Evolutionary conservation across 2,113 vertebrate species (phyloP).

Genomic region (Rhynchomys soricoides): DNA sequence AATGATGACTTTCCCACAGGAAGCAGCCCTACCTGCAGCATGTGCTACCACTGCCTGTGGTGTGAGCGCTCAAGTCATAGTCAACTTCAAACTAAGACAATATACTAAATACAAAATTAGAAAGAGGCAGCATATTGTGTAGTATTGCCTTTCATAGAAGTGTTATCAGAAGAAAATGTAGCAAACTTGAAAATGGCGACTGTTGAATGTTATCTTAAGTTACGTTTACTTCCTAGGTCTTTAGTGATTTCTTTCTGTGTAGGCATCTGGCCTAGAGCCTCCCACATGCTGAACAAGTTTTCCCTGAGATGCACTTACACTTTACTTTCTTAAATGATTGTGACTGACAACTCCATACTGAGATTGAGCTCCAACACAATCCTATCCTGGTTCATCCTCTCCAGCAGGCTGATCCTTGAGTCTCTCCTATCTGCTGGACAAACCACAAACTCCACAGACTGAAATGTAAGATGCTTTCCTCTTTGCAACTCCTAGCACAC

Average conservation of each 20-base stretch:
- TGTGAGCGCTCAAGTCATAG: neutral
- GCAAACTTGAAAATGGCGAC: conserved; percentile 27
- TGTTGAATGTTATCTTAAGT: neutral
- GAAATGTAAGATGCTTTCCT: conserved; percentile 71
- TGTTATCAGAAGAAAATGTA: neutral
- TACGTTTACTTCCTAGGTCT: neutral
- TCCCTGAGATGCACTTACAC: neutral
- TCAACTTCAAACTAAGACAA: conserved; percentile 6
- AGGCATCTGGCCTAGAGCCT: neutral
- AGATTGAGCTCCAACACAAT: neutral
- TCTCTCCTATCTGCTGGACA: neutral
- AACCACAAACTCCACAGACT: conserved; percentile 61
- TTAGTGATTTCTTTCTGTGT: neutral
- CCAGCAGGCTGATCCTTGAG: neutral
- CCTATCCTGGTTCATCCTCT: neutral
- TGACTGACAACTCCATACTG: neutral
- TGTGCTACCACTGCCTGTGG: neutral
- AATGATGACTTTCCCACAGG: neutral
- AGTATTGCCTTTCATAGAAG: neutral
- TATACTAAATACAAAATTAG: neutral
- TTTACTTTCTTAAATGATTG: neutral
- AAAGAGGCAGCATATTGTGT: neutral
- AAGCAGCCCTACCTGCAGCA: neutral
- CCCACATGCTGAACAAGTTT: neutral
- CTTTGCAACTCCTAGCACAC: conserved; percentile 47